Percentiles rank a stretch among this genome's conserved stretches.
Evolutionary conservation across 2,113 vertebrate species (phyloP).

Genomic region (Ptyas mucosa): DNA sequence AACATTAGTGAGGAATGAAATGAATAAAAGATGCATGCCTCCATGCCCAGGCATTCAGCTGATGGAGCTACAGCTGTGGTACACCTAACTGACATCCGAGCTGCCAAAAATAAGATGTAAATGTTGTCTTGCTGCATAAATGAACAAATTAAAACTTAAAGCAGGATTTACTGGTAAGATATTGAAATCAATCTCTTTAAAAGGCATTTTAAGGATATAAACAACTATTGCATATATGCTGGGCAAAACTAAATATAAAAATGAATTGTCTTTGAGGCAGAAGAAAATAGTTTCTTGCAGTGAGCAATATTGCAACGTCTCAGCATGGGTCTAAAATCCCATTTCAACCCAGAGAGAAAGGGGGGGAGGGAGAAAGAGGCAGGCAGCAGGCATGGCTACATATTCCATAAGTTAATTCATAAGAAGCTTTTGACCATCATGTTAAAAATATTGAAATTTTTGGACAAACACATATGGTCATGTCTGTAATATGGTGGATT

Average conservation of each 20-base stretch:
- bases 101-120: slow-evolving; percentile 49
- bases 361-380: no score
- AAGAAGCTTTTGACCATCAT: slow-evolving; percentile 59
- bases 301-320: slow-evolving; percentile 64
- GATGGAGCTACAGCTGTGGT: slow-evolving; percentile 37
- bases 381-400: neutral
- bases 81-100: slow-evolving; percentile 37
- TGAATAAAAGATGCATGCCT: slow-evolving; percentile 31
- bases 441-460: slow-evolving; percentile 53
- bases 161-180: slow-evolving; percentile 62
- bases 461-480: slow-evolving; percentile 4
- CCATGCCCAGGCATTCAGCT: slow-evolving; percentile 26
- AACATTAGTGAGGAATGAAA: slow-evolving; percentile 42
- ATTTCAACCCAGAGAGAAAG: slow-evolving; percentile 40
- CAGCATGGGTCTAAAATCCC: slow-evolving; percentile 69
- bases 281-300: slow-evolving; percentile 67
- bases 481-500: neutral
- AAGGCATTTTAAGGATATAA: slow-evolving; percentile 71
- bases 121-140: slow-evolving; percentile 45
- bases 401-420: slow-evolving; percentile 59
- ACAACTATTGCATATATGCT: slow-evolving; percentile 64
- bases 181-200: slow-evolving; percentile 72
- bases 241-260: slow-evolving; percentile 73
- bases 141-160: slow-evolving; percentile 59
- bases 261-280: slow-evolving; percentile 67